Percentiles rank a stretch among this genome's conserved stretches.
Conservation (phyloP, 2,113 vertebrate genomes). For the Fulica atra region DNA sequence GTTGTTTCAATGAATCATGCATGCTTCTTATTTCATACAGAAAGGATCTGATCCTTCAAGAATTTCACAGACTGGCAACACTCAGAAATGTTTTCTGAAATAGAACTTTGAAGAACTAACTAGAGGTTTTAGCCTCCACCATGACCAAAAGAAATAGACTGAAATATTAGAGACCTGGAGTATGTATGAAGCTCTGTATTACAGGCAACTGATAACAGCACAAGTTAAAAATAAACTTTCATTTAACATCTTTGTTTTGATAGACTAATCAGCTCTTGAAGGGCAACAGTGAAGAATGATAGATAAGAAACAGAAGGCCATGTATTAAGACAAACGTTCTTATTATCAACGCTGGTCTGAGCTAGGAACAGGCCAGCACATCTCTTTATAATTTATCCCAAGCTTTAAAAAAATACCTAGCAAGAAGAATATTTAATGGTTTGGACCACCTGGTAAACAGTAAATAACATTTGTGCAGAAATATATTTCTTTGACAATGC, state of each 20-base stretch:
- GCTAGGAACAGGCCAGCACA: neutral
- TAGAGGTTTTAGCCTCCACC: neutral
- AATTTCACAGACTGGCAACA: neutral
- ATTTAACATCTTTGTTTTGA: neutral
- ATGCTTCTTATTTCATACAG: neutral
- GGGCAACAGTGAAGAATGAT: neutral
- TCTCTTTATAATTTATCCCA: neutral
- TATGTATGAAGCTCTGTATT: neutral
- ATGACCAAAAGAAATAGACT: neutral
- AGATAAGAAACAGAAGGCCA: neutral
- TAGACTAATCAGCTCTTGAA: neutral
- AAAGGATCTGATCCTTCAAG: neutral
- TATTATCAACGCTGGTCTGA: neutral
- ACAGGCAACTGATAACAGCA: neutral
- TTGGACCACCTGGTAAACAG: neutral
- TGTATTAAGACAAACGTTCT: neutral
- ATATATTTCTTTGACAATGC: neutral
- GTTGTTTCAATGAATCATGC: neutral
- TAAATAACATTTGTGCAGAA: neutral
- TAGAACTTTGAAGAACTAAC: neutral
- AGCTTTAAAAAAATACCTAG: neutral
- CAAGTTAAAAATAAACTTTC: conserved; percentile 9
- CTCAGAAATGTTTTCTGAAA: neutral
- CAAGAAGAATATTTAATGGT: neutral
- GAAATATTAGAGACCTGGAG: neutral